A percentile compares a stretch with the other conserved stretches of the same genome.
Evolutionary conservation across 1,140 invertebrate genomes (phyloP).

Genomic region (Aphelenchoides avenae): DNA sequence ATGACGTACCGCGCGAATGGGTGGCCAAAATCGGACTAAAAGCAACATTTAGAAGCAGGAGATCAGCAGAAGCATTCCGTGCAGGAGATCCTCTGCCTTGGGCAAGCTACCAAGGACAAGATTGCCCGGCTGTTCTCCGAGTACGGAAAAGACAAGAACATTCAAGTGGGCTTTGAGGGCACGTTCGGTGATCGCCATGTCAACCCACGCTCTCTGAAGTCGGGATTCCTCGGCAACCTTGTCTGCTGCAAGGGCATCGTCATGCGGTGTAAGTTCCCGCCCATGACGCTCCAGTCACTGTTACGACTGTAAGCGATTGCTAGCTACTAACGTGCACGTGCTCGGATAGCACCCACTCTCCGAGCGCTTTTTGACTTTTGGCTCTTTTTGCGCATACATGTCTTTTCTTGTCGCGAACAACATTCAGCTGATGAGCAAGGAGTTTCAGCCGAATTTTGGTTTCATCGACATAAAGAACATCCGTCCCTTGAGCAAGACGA

Average conservation of each 20-base stretch:
- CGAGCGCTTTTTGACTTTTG: too few relatives aligned
- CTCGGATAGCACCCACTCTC: too few relatives aligned
- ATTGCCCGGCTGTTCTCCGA: slow-evolving; percentile 75
- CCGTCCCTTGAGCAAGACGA: too few relatives aligned
- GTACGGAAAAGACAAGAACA: slow-evolving; percentile 80
- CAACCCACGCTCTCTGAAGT: slow-evolving; percentile 84
- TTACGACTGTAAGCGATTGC: too few relatives aligned
- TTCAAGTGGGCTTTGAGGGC: slow-evolving; percentile 92
- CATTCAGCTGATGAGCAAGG: slow-evolving; percentile 81
- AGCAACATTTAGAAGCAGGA: too few relatives aligned
- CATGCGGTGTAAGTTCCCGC: slow-evolving; percentile 78
- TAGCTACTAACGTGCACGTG: too few relatives aligned
- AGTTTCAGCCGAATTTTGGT: slow-evolving; percentile 73
- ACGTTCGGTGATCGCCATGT: slow-evolving; percentile 94
- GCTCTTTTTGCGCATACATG: too few relatives aligned
- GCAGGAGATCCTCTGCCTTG: slow-evolving; percentile 86
- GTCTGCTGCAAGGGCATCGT: slow-evolving; percentile 98
- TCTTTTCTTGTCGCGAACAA: slow-evolving; percentile 89
- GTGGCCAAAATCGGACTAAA: too few relatives aligned
- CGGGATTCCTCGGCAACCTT: slow-evolving; percentile 79
- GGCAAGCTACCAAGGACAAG: slow-evolving; percentile 83
- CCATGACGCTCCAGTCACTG: too few relatives aligned
- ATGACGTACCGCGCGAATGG: too few relatives aligned
- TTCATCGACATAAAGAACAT: slow-evolving; percentile 83
- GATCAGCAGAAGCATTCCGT: slow-evolving; percentile 82